Percentiles rank a stretch among this genome's conserved stretches.
phyloP scores from a whole-genome alignment of 2,888 invertebrate genomes.

The Leucophenga maculata region DNA sequence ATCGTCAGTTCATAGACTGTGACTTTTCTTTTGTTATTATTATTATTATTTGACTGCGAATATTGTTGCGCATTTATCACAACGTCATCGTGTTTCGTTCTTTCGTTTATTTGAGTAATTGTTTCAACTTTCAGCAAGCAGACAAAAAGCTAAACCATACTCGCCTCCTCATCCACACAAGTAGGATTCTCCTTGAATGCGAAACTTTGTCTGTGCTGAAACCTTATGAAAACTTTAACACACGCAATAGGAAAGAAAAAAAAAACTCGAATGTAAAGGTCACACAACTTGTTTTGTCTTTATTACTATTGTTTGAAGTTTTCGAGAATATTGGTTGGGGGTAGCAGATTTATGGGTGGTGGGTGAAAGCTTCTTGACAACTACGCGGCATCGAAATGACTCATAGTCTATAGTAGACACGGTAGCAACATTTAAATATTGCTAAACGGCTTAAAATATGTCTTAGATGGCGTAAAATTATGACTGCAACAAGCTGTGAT shows the following conservation, averaged over 20 bases:
- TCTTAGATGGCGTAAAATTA: neutral
- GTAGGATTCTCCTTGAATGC: conserved; percentile 33
- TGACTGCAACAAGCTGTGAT: conserved; percentile 3
- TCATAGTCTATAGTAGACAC: conserved; percentile 18
- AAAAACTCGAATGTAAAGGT: conserved; percentile 11
- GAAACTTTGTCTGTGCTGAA: conserved; percentile 19
- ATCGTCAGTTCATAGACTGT: conserved; percentile 26
- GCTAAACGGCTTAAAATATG: neutral
- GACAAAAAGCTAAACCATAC: conserved; percentile 31
- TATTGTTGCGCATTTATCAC: conserved; percentile 59
- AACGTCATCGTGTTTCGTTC: conserved; percentile 35
- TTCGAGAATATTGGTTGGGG: neutral
- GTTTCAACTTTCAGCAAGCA: conserved; percentile 35
- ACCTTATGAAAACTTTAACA: conserved; percentile 1
- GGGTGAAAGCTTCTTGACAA: neutral
- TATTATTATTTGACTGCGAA: conserved; percentile 23
- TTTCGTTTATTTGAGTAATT: conserved; percentile 22
- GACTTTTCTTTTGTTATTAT: conserved; percentile 26
- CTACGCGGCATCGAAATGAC: conserved; percentile 24
- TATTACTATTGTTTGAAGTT: neutral
- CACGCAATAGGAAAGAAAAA: neutral
- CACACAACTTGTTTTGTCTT: conserved; percentile 20
- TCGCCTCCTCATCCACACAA: neutral
- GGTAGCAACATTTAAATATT: neutral
- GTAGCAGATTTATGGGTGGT: neutral